Evolutionary conservation across 2,113 vertebrate genomes (phyloP).

Genomic region (Cyphomyrus plagiostoma): DNA sequence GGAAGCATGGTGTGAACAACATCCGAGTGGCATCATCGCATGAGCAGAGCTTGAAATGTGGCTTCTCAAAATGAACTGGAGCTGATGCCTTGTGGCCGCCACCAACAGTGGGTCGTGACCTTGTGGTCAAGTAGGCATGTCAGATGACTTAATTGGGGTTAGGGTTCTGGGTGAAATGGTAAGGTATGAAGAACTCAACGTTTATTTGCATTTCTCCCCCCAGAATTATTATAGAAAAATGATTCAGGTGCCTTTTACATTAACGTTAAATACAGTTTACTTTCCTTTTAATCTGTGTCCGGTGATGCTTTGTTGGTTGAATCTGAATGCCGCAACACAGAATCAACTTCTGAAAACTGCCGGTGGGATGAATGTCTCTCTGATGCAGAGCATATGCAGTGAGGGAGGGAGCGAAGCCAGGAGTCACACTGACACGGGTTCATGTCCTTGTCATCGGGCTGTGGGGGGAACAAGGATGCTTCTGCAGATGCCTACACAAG

Average conservation of each 20-base stretch:
- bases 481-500: not conserved
- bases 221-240: not conserved
- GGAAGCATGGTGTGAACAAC: not conserved
- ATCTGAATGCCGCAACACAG: not conserved
- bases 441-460: not conserved
- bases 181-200: not conserved
- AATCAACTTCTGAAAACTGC: not conserved
- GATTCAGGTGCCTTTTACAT: not conserved
- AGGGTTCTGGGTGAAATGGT: not conserved
- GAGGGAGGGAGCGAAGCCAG: not conserved
- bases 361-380: not conserved
- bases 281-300: not conserved
- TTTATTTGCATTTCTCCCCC: not conserved
- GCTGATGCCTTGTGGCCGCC: constrained; percentile 15
- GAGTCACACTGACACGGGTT: not conserved
- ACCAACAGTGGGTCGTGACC: constrained; percentile 40
- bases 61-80: not conserved
- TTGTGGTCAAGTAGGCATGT: constrained; percentile 53
- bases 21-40: not conserved
- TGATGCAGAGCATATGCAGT: not conserved
- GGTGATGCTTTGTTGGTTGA: not conserved
- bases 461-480: not conserved
- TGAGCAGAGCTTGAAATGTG: not conserved
- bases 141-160: constrained; percentile 66
- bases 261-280: not conserved